Conservation (phyloP, 2,113 vertebrate species). For the Rostratula benghalensis region DNA sequence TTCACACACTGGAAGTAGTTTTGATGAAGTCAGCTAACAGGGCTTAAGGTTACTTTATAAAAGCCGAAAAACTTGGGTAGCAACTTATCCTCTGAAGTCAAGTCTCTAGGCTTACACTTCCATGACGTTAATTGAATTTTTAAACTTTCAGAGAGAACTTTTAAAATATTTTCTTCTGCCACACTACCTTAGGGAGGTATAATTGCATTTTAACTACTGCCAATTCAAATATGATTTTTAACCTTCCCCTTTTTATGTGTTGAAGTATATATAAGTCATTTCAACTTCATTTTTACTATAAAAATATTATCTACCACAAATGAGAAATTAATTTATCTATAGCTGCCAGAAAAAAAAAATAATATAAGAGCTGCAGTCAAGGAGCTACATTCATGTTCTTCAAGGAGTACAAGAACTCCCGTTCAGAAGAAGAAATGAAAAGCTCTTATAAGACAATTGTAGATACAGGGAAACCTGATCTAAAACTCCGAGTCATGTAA, state of each 20-base stretch:
- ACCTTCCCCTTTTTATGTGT: slow-evolving; percentile 68
- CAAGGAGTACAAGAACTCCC: background rate
- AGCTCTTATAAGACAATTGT: background rate
- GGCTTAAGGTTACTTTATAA: background rate
- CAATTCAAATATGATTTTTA: slow-evolving; percentile 73
- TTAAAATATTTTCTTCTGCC: slow-evolving; percentile 74
- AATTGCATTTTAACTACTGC: slow-evolving; percentile 76
- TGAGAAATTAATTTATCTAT: slow-evolving; percentile 74
- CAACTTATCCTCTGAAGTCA: slow-evolving; percentile 8
- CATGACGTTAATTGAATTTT: slow-evolving; percentile 72
- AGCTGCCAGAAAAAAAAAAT: slow-evolving; percentile 32
- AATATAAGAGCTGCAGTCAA: background rate
- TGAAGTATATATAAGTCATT: slow-evolving; percentile 72
- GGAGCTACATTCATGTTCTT: slow-evolving; percentile 44
- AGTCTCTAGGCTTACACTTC: slow-evolving; percentile 56
- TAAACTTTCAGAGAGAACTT: slow-evolving; percentile 70
- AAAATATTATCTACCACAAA: slow-evolving; percentile 73
- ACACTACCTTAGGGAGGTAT: slow-evolving; percentile 70
- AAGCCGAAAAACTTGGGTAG: background rate
- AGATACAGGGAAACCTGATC: slow-evolving; percentile 17
- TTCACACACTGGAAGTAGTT: background rate
- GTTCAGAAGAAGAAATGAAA: slow-evolving; percentile 28
- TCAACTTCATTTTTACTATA: slow-evolving; percentile 73
- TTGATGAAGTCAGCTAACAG: background rate
- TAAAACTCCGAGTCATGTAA: slow-evolving; percentile 32